Base-by-base conservation (phyloP, 2,888 invertebrate genomes). In the Thecophora atra region DNA sequence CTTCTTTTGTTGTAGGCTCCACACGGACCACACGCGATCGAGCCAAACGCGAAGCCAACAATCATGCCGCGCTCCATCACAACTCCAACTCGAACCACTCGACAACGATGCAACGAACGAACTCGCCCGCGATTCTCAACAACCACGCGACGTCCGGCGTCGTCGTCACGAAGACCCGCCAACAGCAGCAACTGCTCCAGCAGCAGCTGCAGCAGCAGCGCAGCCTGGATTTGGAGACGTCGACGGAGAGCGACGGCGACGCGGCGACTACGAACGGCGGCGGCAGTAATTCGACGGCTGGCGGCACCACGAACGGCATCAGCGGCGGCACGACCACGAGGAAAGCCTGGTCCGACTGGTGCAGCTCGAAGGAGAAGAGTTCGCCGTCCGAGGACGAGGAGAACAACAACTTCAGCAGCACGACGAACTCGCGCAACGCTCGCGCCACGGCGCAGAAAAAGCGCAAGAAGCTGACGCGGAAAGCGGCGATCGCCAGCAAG, bases 331-430 rank as follows among this genome's bases (percentile, higher is more conserved):
- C 92, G 3, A 93, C 93, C 28, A 93, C 93, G 8, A 88, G 93
- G 24, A 88, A 91, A 77, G 92, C 92, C 63, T 94, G 93, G 93
- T 91, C 91, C 5, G 92, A 93, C 82, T 92, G 91, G 89, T 91
- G 90, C 81, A 88, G 87, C 75, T 89, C 89, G 37, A 89, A 89
- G 79, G 89, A 89, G 58, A 90, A 90, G 79, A 90, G 90, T 78
- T 90, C 89, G 74, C 89, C 89, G 79, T 90, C 90, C 21, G 90
- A 91, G 76, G 90, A 90, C 70, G 90, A 91, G 78, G 87, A 87
- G 75, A 86, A 87, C 78, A 85, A 87, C 76, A 87, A 86, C 78
- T 83, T 82, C 71, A 82, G 82, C 62, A 84, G 78, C 62, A 78
- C 75, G 47, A 79, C 74, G 24, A 13, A 81, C 76, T 80, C 77